Evolutionary conservation across 2,797 vertebrate species (phyloP).

Genomic region (Tamandua tetradactyla): DNA sequence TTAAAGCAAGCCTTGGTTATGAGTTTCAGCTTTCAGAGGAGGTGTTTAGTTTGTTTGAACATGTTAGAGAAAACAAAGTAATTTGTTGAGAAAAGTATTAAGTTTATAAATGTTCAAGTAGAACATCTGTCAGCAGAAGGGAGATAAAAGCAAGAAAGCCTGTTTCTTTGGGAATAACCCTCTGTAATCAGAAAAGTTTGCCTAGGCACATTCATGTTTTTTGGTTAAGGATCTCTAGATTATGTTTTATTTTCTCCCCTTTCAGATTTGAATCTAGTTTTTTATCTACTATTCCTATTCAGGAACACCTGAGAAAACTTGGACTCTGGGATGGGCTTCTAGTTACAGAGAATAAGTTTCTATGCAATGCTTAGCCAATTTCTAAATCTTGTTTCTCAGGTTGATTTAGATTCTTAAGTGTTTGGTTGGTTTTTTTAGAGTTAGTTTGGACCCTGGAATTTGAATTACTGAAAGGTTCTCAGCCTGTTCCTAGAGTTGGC

Average conservation of each 20-base stretch:
- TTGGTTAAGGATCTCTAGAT: background rate
- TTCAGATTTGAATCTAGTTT: constrained; percentile 13
- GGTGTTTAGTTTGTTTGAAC: constrained; percentile 3
- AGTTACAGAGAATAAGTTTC: background rate
- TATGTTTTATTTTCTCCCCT: background rate
- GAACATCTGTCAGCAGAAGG: background rate
- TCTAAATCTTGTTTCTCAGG: background rate
- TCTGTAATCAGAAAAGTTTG: background rate
- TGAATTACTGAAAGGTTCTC: background rate
- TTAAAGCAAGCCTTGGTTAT: background rate
- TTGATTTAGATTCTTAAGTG: background rate
- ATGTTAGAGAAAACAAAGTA: background rate
- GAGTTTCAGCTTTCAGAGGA: background rate
- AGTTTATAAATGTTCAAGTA: background rate
- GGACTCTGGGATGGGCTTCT: background rate
- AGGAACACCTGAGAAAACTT: background rate
- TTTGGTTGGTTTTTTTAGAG: constrained; percentile 1
- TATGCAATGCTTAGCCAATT: background rate
- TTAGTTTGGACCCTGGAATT: background rate
- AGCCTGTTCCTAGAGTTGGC: background rate
- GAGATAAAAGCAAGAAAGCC: background rate
- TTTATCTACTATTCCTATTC: background rate
- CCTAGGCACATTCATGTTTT: background rate
- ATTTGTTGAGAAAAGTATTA: background rate
- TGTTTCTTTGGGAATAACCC: constrained; percentile 1